phyloP scores from a whole-genome alignment of 2,888 invertebrate genomes.

The Leucozona laternaria region DNA sequence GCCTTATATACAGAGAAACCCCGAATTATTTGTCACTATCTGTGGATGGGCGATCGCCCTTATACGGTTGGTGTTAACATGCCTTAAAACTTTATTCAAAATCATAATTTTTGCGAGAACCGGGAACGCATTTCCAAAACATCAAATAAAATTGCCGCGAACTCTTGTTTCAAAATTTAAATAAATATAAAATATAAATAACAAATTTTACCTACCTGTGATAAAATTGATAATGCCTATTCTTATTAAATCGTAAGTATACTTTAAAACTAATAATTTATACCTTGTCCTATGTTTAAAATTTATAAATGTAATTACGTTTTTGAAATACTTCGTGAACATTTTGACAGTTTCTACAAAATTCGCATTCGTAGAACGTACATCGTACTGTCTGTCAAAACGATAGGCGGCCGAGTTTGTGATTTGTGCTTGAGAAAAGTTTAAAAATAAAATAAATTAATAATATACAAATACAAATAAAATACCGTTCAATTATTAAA shows the following conservation, averaged over 20 bases:
- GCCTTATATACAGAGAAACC: no score
- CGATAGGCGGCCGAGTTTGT: not conserved
- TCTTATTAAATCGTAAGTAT: constrained; percentile 60
- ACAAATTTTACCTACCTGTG: not conserved
- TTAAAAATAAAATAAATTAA: not conserved
- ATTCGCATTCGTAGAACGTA: not conserved
- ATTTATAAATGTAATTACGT: not conserved
- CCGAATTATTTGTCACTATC: no score
- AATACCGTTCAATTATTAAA: not conserved
- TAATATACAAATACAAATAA: not conserved
- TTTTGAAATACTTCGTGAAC: not conserved
- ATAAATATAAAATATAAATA: not conserved
- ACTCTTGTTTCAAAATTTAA: not conserved
- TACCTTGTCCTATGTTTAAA: no score
- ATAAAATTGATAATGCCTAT: constrained; percentile 48
- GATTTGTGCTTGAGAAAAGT: not conserved
- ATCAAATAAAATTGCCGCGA: not conserved
- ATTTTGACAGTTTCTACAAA: not conserved
- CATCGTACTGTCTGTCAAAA: no score
- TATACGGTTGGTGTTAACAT: no score
- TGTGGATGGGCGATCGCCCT: no score
- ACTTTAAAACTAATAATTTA: not conserved
- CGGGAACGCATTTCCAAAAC: not conserved
- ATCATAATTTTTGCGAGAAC: no score
- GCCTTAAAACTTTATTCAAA: no score